Percentiles rank a stretch among this genome's conserved stretches.
phyloP scores from a whole-genome alignment of 2,888 invertebrate genomes.

The Sclerodermus sp. region DNA sequence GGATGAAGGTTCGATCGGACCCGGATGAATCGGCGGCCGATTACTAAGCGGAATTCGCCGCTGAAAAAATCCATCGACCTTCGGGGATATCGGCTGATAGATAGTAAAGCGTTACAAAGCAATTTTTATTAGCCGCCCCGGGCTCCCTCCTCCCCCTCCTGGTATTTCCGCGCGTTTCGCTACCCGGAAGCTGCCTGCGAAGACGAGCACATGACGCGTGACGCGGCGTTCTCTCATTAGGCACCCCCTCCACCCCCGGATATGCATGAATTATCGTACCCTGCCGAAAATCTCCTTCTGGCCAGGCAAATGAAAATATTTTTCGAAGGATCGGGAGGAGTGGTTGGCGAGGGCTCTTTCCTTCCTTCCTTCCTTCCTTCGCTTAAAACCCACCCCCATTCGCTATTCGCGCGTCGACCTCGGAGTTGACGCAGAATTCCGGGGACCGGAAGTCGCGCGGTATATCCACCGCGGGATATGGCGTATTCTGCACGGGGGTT shows the following conservation, averaged over 20 bases:
- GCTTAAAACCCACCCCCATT: too few relatives aligned
- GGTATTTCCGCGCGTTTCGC: not conserved
- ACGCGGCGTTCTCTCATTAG: slow-evolving; percentile 29
- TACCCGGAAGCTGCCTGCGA: slow-evolving; percentile 32
- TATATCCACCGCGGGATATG: too few relatives aligned
- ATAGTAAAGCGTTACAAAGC: not conserved
- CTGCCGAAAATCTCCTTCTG: too few relatives aligned
- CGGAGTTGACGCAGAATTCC: too few relatives aligned
- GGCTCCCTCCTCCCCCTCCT: too few relatives aligned
- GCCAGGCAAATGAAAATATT: too few relatives aligned
- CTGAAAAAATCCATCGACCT: not conserved
- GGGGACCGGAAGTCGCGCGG: too few relatives aligned
- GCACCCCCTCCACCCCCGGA: slow-evolving; percentile 13
- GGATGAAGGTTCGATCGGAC: not conserved
- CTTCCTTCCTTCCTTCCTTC: too few relatives aligned
- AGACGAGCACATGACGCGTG: slow-evolving; percentile 35
- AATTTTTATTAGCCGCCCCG: not conserved
- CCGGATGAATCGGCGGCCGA: not conserved
- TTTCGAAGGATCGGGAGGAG: too few relatives aligned
- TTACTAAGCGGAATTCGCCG: not conserved
- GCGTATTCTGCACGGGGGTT: too few relatives aligned
- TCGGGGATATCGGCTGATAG: not conserved
- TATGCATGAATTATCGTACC: slow-evolving; percentile 33
- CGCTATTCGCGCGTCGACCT: too few relatives aligned
- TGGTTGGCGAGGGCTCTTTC: too few relatives aligned